Evolutionary conservation across 2,888 invertebrate species (phyloP), one percentile per base, ranked within the genome.

Genomic region (Lamellibrachia columna): DNA sequence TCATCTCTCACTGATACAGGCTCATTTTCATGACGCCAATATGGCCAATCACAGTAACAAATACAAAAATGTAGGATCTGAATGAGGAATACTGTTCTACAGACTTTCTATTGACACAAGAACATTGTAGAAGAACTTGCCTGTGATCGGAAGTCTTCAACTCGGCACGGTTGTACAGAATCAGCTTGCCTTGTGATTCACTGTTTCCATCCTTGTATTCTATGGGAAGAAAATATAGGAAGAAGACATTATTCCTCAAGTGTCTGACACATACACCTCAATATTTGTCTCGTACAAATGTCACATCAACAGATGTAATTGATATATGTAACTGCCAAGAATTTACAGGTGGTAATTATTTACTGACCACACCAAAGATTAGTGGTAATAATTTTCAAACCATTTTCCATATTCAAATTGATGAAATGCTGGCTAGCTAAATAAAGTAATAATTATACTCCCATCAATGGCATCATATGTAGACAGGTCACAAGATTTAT

Each of bases 131-230:
- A 9, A 90, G 11, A n/a, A 75, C 92, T 90, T 94, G 96, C 97
- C 97, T 97, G 97, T 99, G 99, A 97, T 99, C 99, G 96, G 99
- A 99, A 96, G 99, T 99, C 96, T 99, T 99, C 93, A 99, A 97
- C 96, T 99, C 99, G 7, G 99, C 98, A 94, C 98, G 97, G 3
- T 99, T 98, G 96, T 99, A 99, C 96, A 98, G 98, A 75, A 99
- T 97, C 93, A 99, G 95, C 95, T 97, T 98, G 7, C 99, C 99
- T 90, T 98, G 97, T 95, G 93, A 91, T 75, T 91, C 90, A 52
- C 90, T 90, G n/a, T 92, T 91, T n/a, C 91, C 93, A 22, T 93
- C 92, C 1, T 92, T 92, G 90, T 75, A 92, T 55, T 92, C 93
- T 93, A 75, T 22, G n/a, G 75, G 75, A 75, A 8, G 75, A 75